Base-by-base conservation (phyloP, 2,113 vertebrate species). In the Anser cygnoides region DNA sequence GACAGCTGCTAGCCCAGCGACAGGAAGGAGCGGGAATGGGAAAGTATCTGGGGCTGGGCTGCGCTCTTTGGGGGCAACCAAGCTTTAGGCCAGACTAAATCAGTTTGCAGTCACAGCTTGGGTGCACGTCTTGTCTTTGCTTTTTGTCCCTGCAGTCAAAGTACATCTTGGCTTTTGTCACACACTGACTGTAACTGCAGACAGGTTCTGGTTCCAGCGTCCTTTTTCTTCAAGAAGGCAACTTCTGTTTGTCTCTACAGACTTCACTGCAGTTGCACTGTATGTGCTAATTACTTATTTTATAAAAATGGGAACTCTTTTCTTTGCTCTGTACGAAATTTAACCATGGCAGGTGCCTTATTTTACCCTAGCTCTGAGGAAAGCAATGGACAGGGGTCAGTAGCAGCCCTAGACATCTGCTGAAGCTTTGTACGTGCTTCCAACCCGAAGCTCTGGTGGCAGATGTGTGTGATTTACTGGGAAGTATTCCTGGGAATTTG, bases 401-500 rank as follows among this genome's bases (percentile, higher is more conserved):
- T 21, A 62, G 71, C 71, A 94, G 58, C 67, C 70, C 33, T 49
- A 91, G 76, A 11, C 1, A 2, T 37, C 21, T 81, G 50, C 77
- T 76, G 75, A 79, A 44, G 16, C 28, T 90, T 62, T 89, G 90
- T 46, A 59, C 12, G 20, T 1, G 3, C 25, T 91, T 83, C 79
- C 3, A 7, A 3, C 74, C 16, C 21, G 44, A 73, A 88, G 41
- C 46, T 91, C 20, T 84, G 29, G 54, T 86, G 92, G 83, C 80
- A 89, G 76, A 84, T 62, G 33, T n/a, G 13, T 33, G n/a, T 88
- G 66, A 86, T 94, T 93, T 94, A 46, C 87, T 91, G 85, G 71
- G 82, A 91, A 93, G 21, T 90, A 80, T 55, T 89, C 50, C 46
- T 39, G 50, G 85, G 90, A 89, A 88, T 94, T 90, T 88, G 74